Conservation (phyloP, 2,888 invertebrate genomes). For the Drosophila dives region DNA sequence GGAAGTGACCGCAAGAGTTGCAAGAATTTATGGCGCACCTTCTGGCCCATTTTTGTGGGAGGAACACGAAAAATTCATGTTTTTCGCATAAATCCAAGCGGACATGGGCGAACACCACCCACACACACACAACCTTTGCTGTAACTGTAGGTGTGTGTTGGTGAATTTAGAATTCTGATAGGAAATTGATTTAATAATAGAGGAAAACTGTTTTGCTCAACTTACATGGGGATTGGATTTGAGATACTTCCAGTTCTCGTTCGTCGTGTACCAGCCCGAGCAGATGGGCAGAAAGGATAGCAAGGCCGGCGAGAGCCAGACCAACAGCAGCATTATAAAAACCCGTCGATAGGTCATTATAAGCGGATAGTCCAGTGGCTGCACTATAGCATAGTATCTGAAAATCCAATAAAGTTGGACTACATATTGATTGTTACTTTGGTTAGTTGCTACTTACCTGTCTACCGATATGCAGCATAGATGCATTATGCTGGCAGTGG, state of each 20-base stretch:
- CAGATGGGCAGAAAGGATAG: constrained; percentile 98
- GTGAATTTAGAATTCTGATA: constrained; percentile 54
- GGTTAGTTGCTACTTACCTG: constrained; percentile 73
- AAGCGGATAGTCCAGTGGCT: constrained; percentile 95
- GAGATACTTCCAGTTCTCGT: constrained; percentile 90
- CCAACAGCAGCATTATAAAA: constrained; percentile 92
- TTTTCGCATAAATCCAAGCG: constrained; percentile 29
- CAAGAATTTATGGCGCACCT: constrained; percentile 57
- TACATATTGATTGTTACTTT: background rate
- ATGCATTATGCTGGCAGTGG: constrained; percentile 95
- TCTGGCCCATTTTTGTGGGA: constrained; percentile 27
- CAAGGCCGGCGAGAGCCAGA: constrained; percentile 96
- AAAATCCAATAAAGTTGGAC: background rate
- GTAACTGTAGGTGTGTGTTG: background rate
- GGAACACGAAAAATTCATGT: constrained; percentile 38
- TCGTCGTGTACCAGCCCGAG: constrained; percentile 97
- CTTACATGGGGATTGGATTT: constrained; percentile 88
- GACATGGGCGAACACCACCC: background rate
- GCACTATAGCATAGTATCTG: constrained; percentile 95
- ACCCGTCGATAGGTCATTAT: constrained; percentile 94
- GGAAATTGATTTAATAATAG: constrained; percentile 60
- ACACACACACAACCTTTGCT: background rate
- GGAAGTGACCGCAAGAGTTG: constrained; percentile 14
- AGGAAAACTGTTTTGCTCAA: constrained; percentile 24
- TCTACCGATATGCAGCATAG: constrained; percentile 97